These are phyloP conservation scores for Tiliacea citrago DNA, from an alignment of 2,888 invertebrate species.

Conservation along the genomic window DNA sequence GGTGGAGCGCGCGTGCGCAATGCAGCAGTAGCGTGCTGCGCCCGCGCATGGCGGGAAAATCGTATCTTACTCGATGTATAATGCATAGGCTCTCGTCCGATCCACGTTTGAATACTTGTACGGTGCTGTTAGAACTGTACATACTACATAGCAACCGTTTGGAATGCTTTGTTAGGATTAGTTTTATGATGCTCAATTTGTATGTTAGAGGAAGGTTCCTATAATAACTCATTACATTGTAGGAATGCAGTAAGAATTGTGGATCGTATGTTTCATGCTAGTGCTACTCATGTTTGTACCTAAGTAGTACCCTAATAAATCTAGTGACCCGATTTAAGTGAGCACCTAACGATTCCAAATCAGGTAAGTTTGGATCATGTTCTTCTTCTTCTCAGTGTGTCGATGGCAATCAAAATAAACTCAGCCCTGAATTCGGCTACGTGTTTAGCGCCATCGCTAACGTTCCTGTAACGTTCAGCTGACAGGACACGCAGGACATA, in stretches of 20 bases:
- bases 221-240: not conserved
- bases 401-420: too few species aligned
- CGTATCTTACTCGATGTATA: conserved; percentile 81
- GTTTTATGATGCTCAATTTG: conserved; percentile 13
- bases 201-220: not conserved
- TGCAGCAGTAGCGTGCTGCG: conserved; percentile 78
- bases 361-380: too few species aligned
- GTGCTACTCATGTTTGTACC: too few species aligned
- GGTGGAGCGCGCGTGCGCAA: conserved; percentile 80
- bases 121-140: conserved; percentile 75
- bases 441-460: too few species aligned
- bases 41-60: conserved; percentile 78
- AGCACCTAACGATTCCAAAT: not conserved
- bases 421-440: too few species aligned
- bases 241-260: not conserved
- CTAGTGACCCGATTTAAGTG: not conserved
- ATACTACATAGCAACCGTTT: conserved; percentile 43
- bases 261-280: not conserved
- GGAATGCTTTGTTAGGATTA: conserved; percentile 47
- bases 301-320: not conserved
- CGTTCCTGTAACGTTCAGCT: too few species aligned
- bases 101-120: conserved; percentile 61
- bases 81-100: conserved; percentile 75
- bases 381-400: too few species aligned
- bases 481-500: too few species aligned